Base-by-base conservation (phyloP, 1,140 invertebrate genomes). In the Elymnias hypermnestra region DNA sequence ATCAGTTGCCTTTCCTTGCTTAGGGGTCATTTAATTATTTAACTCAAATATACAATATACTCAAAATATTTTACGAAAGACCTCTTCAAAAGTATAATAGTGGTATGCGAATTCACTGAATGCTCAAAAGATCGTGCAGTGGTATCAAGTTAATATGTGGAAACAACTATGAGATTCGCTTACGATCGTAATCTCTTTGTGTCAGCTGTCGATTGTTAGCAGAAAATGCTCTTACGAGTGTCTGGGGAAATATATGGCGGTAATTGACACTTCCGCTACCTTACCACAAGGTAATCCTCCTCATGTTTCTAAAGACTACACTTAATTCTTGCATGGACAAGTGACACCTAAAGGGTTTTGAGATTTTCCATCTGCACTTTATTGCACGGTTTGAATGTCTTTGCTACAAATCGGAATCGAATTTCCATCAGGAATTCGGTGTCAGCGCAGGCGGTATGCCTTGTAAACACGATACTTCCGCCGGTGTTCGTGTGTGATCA, bases 401-500 rank as follows among this genome's bases (percentile, higher is more conserved):
- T 36, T 4, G 31, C 31, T 0, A 35, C 17, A 7, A 15, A 35
- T 35, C 14, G n/a, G 2, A 18, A n/a, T 35, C 17, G 15, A n/a
- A 18, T 21, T 21, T 21, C 7, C 9, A 4, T 36, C 28, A 26
- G 58, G 55, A 57, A 35, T 58, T 58, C 36, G 40, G 50, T 64
- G 62, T 78, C 78, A 79, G 78, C 77, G 65, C 67, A 70, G 65
- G 67, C 81, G 81, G 81, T 66, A 57, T 50, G 61, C 71, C 60
- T 83, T 83, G 81, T 76, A 79, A 72, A 84, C 59, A 72, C 67
- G 82, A 85, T 85, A 85, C 78, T 83, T 85, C 81, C 81, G 76
- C 60, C 62, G 59, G 66, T 57, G 58, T 56, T 73, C 63, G 64
- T 66, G 67, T 79, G 70, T 81, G 76, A 77, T 77, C 76, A 76